These are phyloP conservation scores for Cheilosia pagana DNA, from an alignment of 2,888 invertebrate species.

Conservation along the genomic window DNA sequence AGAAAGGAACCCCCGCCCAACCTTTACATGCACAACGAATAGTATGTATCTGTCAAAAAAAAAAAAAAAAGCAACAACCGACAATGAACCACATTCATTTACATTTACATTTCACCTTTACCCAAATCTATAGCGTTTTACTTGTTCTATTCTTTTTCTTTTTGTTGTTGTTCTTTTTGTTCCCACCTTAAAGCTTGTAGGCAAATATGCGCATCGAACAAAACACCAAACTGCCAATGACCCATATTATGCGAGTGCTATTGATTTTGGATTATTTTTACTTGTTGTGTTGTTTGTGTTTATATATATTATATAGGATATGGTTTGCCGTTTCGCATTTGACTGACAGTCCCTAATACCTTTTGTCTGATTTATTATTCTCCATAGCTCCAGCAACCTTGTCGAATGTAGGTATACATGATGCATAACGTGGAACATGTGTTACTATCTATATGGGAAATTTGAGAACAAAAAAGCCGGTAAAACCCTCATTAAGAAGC, in stretches of 20 bases:
- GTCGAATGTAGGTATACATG: neutral
- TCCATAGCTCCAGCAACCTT: slow-evolving; percentile 4
- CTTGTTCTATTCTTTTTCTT: neutral
- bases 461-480: neutral
- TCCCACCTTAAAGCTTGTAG: slow-evolving; percentile 1
- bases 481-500: neutral
- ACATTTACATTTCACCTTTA: slow-evolving; percentile 53
- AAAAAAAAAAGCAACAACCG: slow-evolving; percentile 10
- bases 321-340: neutral
- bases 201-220: neutral
- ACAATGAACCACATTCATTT: slow-evolving; percentile 57
- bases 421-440: slow-evolving; percentile 2
- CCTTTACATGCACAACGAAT: neutral
- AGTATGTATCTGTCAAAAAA: neutral
- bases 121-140: slow-evolving; percentile 12
- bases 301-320: neutral
- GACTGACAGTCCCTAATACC: slow-evolving; percentile 45
- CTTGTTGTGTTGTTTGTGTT: slow-evolving; percentile 8
- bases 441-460: neutral
- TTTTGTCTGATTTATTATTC: slow-evolving; percentile 47
- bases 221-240: slow-evolving; percentile 57
- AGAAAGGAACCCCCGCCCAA: neutral
- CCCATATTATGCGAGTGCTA: slow-evolving; percentile 48
- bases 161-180: neutral
- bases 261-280: slow-evolving; percentile 63